Evolutionary conservation across 1,140 invertebrate genomes (phyloP).

Genomic region (Scaptomyza hsui): DNA sequence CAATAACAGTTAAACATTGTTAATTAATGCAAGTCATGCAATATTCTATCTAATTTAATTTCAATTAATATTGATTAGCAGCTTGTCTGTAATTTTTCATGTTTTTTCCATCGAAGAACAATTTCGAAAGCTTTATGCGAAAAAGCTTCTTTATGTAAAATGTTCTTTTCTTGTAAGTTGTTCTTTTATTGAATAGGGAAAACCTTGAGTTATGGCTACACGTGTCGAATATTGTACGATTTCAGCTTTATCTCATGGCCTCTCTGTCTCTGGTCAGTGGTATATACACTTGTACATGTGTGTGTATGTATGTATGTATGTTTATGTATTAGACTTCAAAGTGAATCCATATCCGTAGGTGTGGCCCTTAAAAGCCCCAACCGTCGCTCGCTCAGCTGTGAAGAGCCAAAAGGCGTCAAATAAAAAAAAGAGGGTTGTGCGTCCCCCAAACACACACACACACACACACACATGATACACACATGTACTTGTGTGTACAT

Average conservation of each 20-base stretch:
- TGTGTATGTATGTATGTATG: conserved; percentile 7
- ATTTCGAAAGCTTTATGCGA: not conserved
- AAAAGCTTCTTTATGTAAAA: not conserved
- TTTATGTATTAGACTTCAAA: conserved; percentile 18
- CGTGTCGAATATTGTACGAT: conserved; percentile 33
- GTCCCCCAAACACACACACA: conserved; percentile 10
- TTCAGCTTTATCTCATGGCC: conserved; percentile 44
- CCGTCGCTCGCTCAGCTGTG: conserved; percentile 60
- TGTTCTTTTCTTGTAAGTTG: conserved; percentile 5
- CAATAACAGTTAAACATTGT: too few species aligned
- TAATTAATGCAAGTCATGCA: too few species aligned
- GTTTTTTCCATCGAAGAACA: too few species aligned
- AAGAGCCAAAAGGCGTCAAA: conserved; percentile 25
- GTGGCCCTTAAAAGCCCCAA: conserved; percentile 26
- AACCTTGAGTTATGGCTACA: conserved; percentile 43
- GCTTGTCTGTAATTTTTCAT: not conserved
- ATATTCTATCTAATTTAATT: too few species aligned
- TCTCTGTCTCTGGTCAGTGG: conserved; percentile 11
- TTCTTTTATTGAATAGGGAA: conserved; percentile 17
- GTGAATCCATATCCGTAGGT: conserved; percentile 31
- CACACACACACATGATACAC: not conserved
- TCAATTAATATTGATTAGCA: not conserved
- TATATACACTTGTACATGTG: conserved; percentile 6
- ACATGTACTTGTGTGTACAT: not conserved
- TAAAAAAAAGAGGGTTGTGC: conserved; percentile 22